Base-by-base conservation (phyloP, 2,797 vertebrate species). In the Zenarchopterus dispar region DNA sequence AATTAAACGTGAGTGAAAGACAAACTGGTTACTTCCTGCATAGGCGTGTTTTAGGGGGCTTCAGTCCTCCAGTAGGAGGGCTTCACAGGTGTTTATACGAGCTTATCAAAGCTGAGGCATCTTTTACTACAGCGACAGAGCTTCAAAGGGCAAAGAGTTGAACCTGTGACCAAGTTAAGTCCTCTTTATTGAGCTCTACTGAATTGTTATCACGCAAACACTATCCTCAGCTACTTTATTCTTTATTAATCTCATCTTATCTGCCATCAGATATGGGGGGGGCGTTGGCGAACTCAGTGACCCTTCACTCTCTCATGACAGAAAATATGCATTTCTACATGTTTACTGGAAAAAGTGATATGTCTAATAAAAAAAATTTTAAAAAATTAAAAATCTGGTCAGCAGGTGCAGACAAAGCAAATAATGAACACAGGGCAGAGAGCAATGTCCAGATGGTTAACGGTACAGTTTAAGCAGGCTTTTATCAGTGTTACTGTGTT, bases 221-320 rank as follows among this genome's bases (percentile, higher is more conserved):
- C 55, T 55, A 68, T 83, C 49, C 62, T 60, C 80, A 60, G 73
- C 71, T 68, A 74, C 70, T 80, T 83, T 81, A 82, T 73, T 84
- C 66, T 82, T 90, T 77, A 87, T 88, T 89, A 92, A 89, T 89
- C 80, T 67, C 72, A 58, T 72, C 57, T 54, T 36, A 17, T 66
- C 80, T 73, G 79, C 89, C 91, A 90, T 92, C 82, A 88, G 71
- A 72, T 66, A 48, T 21, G 49, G 64, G 85, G 86, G 68, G 11
- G 72, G 75, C 56, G 72, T 67, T 60, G 70, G 24, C 51, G 39
- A 88, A 86, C 72, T 77, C 18, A 55, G 24, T 86, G 67, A 83
- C 82, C 86, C 88, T 80, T 88, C 56, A 77, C 62, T 73, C 36
- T 64, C 60, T 62, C 26, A 23, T 42, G 52, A 59, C 42, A 39